Percentiles rank a stretch among this genome's conserved stretches.
Evolutionary conservation across 2,888 invertebrate genomes (phyloP).

Genomic region (Cylindroiulus punctatus): DNA sequence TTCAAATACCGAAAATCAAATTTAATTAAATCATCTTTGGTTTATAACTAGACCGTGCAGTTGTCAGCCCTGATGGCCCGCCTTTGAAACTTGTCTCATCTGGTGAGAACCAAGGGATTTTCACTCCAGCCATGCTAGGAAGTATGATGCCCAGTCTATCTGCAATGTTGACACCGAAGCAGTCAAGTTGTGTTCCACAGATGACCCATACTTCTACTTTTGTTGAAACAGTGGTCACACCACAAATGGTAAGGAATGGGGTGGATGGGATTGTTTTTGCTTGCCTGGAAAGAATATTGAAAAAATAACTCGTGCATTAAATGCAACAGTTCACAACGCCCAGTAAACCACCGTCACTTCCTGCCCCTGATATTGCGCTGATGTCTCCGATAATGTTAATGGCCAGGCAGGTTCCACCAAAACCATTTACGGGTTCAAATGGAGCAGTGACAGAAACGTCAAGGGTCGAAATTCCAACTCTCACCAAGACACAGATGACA

Average conservation of each 20-base stretch:
- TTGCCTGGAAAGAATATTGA: neutral
- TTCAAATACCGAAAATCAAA: no score
- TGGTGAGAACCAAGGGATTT: slow-evolving; percentile 9
- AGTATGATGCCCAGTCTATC: neutral
- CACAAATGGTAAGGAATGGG: slow-evolving; percentile 17
- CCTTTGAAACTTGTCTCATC: neutral
- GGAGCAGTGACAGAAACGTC: neutral
- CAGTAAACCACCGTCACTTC: slow-evolving; percentile 22
- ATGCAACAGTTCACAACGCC: slow-evolving; percentile 27
- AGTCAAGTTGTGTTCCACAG: neutral
- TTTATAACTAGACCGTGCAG: slow-evolving; percentile 27
- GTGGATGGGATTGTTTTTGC: neutral
- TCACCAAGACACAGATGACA: slow-evolving; percentile 87
- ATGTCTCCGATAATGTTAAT: slow-evolving; percentile 90
- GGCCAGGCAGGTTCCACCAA: slow-evolving; percentile 63
- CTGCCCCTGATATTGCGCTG: slow-evolving; percentile 67
- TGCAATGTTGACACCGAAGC: neutral
- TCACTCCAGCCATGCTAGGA: slow-evolving; percentile 54
- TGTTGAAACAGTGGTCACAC: slow-evolving; percentile 40
- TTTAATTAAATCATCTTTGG: slow-evolving; percentile 18
- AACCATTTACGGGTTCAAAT: neutral
- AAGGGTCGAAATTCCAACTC: slow-evolving; percentile 72
- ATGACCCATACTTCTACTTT: neutral
- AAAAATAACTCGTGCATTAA: neutral
- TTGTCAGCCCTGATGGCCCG: neutral